Evolutionary conservation across 2,888 invertebrate species (phyloP).

Genomic region (Ditula angustiorana): DNA sequence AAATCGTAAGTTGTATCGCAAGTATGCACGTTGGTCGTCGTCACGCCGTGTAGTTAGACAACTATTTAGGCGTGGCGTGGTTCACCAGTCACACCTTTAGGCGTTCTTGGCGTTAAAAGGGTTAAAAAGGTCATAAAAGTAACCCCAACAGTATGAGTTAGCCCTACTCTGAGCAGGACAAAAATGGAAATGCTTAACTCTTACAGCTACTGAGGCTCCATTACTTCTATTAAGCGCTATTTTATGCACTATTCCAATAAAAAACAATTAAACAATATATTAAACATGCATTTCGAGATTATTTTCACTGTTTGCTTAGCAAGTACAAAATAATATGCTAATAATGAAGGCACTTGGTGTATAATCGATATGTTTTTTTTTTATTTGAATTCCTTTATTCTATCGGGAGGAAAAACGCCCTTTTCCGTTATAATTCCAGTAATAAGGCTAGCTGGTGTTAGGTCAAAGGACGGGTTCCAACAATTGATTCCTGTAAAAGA

Average conservation of each 20-base stretch:
- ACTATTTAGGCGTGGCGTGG: no score
- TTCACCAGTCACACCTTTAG: no score
- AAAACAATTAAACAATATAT: neutral
- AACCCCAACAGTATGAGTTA: no score
- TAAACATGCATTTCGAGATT: conserved; percentile 1
- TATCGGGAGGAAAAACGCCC: conserved; percentile 91
- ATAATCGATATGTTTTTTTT: conserved; percentile 1
- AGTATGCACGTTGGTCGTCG: no score
- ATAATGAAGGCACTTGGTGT: conserved; percentile 34
- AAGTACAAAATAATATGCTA: conserved; percentile 14
- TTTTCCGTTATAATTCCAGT: conserved; percentile 97
- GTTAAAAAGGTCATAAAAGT: no score
- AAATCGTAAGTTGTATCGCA: no score
- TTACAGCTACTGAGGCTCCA: neutral
- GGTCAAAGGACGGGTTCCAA: conserved; percentile 99
- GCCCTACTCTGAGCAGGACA: no score
- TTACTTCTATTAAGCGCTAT: neutral
- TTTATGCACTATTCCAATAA: neutral
- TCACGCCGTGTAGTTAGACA: no score
- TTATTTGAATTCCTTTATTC: conserved; percentile 60
- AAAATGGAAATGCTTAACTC: neutral
- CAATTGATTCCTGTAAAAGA: conserved; percentile 91
- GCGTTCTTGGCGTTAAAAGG: no score
- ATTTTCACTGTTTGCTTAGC: conserved; percentile 13
- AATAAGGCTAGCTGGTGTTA: conserved; percentile 96